These are phyloP conservation scores for Spinibarbus caldwelli DNA, from an alignment of 2,797 vertebrate species.

Conservation along the genomic window DNA sequence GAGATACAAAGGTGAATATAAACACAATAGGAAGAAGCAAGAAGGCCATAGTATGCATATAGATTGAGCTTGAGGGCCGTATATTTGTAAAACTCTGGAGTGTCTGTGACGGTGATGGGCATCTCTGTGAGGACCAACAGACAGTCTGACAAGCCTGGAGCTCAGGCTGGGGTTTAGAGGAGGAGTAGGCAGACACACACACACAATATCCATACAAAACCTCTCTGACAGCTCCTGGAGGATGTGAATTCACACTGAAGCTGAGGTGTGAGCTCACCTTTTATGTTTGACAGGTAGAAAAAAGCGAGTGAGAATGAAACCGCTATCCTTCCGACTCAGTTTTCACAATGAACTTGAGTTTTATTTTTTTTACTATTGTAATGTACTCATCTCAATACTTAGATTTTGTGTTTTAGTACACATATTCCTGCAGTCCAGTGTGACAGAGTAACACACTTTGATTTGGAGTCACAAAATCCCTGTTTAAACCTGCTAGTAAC, in stretches of 20 bases:
- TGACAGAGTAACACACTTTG: not conserved
- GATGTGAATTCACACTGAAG: constrained; percentile 44
- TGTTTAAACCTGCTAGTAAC: not conserved
- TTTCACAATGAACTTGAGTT: not conserved
- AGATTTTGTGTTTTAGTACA: not conserved
- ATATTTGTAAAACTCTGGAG: constrained; percentile 27
- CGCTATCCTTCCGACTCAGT: not conserved
- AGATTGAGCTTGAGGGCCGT: constrained; percentile 10
- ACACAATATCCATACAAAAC: constrained; percentile 35
- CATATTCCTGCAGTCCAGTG: not conserved
- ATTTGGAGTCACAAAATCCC: not conserved
- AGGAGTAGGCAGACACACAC: constrained; percentile 33
- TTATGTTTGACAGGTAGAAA: constrained; percentile 11
- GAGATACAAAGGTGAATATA: constrained; percentile 14
- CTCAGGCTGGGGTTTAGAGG: constrained; percentile 23
- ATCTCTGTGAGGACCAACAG: constrained; percentile 42
- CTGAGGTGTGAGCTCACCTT: constrained; percentile 37
- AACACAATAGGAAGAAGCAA: constrained; percentile 3
- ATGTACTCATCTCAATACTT: not conserved
- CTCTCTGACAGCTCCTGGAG: constrained; percentile 43
- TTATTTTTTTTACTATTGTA: not conserved
- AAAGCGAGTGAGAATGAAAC: not conserved
- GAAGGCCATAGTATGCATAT: constrained; percentile 28
- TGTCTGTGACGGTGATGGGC: constrained; percentile 38
- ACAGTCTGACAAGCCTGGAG: constrained; percentile 39